Evolutionary conservation across 2,888 invertebrate species (phyloP).

Genomic region (Eudemis profundana): DNA sequence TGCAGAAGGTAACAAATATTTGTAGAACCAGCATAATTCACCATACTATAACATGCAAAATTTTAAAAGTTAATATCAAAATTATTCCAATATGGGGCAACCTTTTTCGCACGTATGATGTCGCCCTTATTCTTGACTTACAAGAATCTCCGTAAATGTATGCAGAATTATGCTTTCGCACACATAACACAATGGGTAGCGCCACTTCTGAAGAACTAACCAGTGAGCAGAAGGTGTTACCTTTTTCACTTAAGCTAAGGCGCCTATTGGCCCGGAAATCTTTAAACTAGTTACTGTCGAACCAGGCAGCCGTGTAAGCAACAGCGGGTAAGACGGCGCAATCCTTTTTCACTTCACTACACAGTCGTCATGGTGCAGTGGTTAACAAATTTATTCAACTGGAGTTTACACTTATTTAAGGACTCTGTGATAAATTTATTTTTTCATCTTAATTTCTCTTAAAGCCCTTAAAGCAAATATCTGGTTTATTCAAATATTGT

Average conservation of each 20-base stretch:
- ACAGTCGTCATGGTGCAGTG: not conserved
- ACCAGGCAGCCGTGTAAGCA: not conserved
- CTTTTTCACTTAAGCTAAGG: not conserved
- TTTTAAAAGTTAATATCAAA: too few relatives aligned
- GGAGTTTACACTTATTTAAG: not conserved
- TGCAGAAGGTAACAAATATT: too few relatives aligned
- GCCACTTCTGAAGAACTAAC: not conserved
- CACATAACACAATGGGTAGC: not conserved
- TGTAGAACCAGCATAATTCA: too few relatives aligned
- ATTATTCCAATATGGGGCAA: too few relatives aligned
- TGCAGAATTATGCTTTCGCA: too few relatives aligned
- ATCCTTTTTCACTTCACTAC: not conserved
- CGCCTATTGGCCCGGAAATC: conserved; percentile 3
- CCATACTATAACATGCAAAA: too few relatives aligned
- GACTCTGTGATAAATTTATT: not conserved
- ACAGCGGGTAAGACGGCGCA: not conserved
- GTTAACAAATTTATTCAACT: not conserved
- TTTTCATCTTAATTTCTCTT: too few relatives aligned
- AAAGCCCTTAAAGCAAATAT: too few relatives aligned
- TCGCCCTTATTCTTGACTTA: too few relatives aligned
- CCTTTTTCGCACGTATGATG: too few relatives aligned
- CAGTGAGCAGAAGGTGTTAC: not conserved
- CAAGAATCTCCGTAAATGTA: too few relatives aligned
- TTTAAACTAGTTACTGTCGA: conserved; percentile 11
- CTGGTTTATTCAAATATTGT: too few relatives aligned